Evolutionary conservation across 2,113 vertebrate genomes (phyloP).

Genomic region (Cyanoliseus patagonus): DNA sequence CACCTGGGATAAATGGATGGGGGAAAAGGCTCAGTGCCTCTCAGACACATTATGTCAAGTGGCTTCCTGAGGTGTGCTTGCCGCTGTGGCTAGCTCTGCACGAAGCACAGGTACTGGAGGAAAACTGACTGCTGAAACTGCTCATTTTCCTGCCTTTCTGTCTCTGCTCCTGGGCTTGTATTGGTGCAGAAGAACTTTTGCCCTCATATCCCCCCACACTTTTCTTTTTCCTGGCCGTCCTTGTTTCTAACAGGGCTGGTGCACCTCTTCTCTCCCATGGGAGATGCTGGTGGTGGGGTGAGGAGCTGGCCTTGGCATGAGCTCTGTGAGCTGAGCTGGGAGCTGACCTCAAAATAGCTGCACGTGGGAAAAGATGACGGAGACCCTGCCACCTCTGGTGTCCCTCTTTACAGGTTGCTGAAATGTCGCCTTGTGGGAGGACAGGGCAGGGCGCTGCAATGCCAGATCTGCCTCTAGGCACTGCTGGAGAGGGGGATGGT

Average conservation of each 20-base stretch:
- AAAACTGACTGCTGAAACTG: background rate
- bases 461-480: background rate
- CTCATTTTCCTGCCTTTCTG: background rate
- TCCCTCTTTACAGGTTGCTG: background rate
- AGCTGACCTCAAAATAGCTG: background rate
- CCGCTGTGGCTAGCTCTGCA: background rate
- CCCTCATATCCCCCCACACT: background rate
- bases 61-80: background rate
- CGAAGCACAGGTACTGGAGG: background rate
- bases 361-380: background rate
- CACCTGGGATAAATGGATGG: background rate
- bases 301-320: background rate
- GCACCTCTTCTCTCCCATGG: background rate
- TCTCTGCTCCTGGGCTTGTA: background rate
- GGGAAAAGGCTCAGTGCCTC: background rate
- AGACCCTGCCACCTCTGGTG: background rate
- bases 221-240: background rate
- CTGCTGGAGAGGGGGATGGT: fast-evolving
- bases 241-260: background rate
- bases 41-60: fast-evolving
- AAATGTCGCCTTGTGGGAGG: background rate
- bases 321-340: fast-evolving
- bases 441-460: fast-evolving
- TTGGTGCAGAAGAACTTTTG: background rate
- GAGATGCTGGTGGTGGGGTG: background rate